Evolutionary conservation across 2,797 vertebrate species (phyloP).

Genomic region (Catostomus latipinnis): DNA sequence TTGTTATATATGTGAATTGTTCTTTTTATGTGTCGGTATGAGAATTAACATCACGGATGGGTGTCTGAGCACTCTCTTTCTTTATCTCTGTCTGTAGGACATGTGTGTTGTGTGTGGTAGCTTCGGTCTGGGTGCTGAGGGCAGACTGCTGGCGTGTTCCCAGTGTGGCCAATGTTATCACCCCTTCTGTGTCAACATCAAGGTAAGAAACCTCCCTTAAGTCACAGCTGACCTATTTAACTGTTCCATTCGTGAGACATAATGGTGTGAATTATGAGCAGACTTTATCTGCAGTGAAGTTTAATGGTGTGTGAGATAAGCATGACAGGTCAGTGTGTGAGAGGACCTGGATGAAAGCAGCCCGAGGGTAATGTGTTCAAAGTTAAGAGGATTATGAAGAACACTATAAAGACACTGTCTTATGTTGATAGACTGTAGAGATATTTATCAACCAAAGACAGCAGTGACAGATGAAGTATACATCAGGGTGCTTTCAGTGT

Average conservation of each 20-base stretch:
- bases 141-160: constrained; percentile 90
- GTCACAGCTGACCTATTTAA: neutral
- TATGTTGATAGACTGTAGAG: constrained; percentile 27
- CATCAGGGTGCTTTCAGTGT: neutral
- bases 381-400: constrained; percentile 47
- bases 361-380: constrained; percentile 45
- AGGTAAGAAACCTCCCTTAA: constrained; percentile 78
- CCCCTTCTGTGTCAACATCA: constrained; percentile 96
- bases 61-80: neutral
- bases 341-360: constrained; percentile 38
- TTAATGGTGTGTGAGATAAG: constrained; percentile 41
- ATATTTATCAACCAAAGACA: neutral
- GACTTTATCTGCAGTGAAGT: constrained; percentile 31
- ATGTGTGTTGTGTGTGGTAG: constrained; percentile 98
- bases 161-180: constrained; percentile 99
- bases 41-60: neutral
- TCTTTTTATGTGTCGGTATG: neutral
- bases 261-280: constrained; percentile 41
- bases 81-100: constrained; percentile 77
- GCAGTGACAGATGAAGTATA: neutral
- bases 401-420: constrained; percentile 26
- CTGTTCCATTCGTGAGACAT: neutral
- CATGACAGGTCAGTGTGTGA: constrained; percentile 37
- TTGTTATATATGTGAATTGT: neutral
- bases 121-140: constrained; percentile 93